Base-by-base conservation (phyloP, 2,797 vertebrate species). In the Columba guinea region DNA sequence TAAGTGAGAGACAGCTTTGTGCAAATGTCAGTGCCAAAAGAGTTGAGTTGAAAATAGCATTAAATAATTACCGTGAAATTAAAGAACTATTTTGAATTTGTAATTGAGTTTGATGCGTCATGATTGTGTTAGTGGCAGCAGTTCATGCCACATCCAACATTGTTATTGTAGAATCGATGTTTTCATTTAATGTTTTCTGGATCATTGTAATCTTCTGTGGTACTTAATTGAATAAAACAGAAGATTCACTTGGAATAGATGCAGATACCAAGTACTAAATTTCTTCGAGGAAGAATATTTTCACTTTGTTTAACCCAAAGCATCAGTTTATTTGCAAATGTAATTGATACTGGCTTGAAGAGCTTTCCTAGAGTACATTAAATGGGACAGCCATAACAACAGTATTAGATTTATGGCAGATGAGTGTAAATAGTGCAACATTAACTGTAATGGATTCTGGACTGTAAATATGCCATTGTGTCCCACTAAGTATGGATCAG, bases 201-300 rank as follows among this genome's bases (percentile, higher is more conserved):
- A 95, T 94, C 37, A 39, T 92, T 93, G 70, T 79, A 79, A 62
- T 93, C 79, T 46, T 84, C 75, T 84, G 86, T 95, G 46, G 62
- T 95, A 68, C 59, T 93, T 94, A 97, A 97, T 91, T 93, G 62
- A 90, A 89, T 94, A 91, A 94, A 94, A 46, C 26, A 53, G 69
- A 63, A 92, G 78, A 87, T 87, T 77, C 30, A 56, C 68, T 85
- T 87, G 46, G 64, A 97, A 94, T 76, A 81, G 56, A 87, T 64
- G 76, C 59, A 89, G 35, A 86, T 88, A n/a, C 53, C 49, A 82
- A 91, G 80, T 87, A 84, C 48, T 92, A 64, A 63, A 92, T 96
- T 96, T 96, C 82, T 96, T 84, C 67, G 78, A 96, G 89, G 87
- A 89, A 95, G 93, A 37, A 48, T 49, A 51, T 93, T 95, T 96